Evolutionary conservation across 2,797 vertebrate species (phyloP), one percentile per base, ranked within the genome.

Genomic region (Lateolabrax maculatus): DNA sequence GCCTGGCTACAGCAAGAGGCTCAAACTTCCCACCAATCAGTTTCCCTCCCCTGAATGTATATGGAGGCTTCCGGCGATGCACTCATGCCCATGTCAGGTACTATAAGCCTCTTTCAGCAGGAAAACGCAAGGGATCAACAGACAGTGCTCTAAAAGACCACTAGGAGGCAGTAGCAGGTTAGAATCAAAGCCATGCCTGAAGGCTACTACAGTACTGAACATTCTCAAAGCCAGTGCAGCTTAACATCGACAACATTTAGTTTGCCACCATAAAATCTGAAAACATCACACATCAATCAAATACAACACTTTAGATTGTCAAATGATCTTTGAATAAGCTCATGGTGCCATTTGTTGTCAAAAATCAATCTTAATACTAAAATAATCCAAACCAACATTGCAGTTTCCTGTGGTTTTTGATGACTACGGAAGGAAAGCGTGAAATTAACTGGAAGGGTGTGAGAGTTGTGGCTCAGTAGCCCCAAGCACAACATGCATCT

Each of bases 91-190:
- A 69, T 83, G 81, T 77, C 82, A 89, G 79, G 79, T 84, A 72
- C 77, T 15, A 36, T 72, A 89, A 89, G 85, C 85, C 70, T 90
- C 85, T 89, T 86, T 85, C 36, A 72, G 52, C 55, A 77, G 67
- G 15, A 55, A 75, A 86, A 80, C 77, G 61, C 41, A 48, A 43
- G 39, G 16, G 51, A 57, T 71, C 37, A 84, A 65, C 29, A 56
- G 70, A 60, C 75, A 69, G 34, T 82, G 61, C 44, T 41, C 29
- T 12, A 34, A 67, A 36, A 3, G 10, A 67, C 89, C 94, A 92
- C 90, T 82, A 79, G 90, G 80, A 74, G 92, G 93, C 90, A 92
- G 89, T 89, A 90, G 83, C 57, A 78, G 63, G 73, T 79, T 46
- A 84, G 56, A 77, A 71, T 86, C 19, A 52, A 66, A 80, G 25